Base-by-base conservation (phyloP, 2,797 vertebrate species). In the Adelosebastes latens region DNA sequence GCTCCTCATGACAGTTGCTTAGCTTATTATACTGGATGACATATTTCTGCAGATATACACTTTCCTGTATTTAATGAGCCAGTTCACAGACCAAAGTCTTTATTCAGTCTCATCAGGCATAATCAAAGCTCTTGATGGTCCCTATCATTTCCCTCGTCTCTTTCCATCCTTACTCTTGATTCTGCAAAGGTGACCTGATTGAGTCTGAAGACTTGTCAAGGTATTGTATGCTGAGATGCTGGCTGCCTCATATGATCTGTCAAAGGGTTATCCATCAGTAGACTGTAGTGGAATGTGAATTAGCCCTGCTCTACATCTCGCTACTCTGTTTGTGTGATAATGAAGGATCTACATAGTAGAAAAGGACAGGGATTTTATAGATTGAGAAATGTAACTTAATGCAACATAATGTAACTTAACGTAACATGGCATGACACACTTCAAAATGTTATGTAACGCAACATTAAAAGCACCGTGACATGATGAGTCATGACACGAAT, bases 251-350 rank as follows among this genome's bases (percentile, higher is more conserved):
- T n/a, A 66, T 24, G 34, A 75, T 80, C 72, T 61, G 22, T 83
- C 71, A 59, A 64, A 74, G 58, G 42, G 36, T 72, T 80, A 75
- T 88, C 64, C 16, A 6, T 58, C 61, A 63, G 39, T 71, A 65
- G 42, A 63, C 77, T 68, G 56, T 69, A 68, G 74, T 16, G 56
- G 56, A 70, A 76, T 79, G 49, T 60, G 22, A 84, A 86, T 79
- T 78, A 72, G 71, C 60, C 62, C 66, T 69, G 78, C 79, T 62
- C 82, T 83, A 29, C 60, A 61, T 52, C 46, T 64, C 25, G 53
- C 61, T 85, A n/a, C 67, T 82, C 77, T 70, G 72, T 60, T 77
- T 68, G 56, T 80, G 80, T 71, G 80, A 79, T 78, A 69, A 82
- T 67, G 60, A 62, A 60, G 61, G 77, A 46, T 77, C 29, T 42